Evolutionary conservation across 2,113 vertebrate genomes (phyloP).

Genomic region (Axis porcinus): DNA sequence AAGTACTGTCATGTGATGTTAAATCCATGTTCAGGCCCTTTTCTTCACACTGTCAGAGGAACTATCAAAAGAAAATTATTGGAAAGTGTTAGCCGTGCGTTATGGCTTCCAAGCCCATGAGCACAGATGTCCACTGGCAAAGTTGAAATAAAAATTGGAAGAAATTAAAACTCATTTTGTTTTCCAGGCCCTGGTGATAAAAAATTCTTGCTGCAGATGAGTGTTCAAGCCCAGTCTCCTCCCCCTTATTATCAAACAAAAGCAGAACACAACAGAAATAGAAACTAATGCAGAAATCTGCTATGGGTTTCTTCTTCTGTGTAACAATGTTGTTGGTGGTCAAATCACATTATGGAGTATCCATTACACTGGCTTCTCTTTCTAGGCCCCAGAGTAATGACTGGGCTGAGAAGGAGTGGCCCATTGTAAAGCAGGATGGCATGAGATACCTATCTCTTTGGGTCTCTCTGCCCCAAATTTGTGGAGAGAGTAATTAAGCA

Average conservation of each 20-base stretch:
- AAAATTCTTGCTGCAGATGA: slow-evolving; percentile 72
- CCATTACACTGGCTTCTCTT: slow-evolving; percentile 46
- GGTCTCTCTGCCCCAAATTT: not conserved
- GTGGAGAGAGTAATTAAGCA: not conserved
- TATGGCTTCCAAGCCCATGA: slow-evolving; percentile 47
- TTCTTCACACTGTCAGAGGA: slow-evolving; percentile 29
- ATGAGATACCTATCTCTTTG: not conserved
- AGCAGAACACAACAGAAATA: slow-evolving; percentile 75
- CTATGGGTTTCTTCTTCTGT: slow-evolving; percentile 54
- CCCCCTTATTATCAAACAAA: slow-evolving; percentile 78
- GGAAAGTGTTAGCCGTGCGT: slow-evolving; percentile 67
- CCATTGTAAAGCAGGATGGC: not conserved
- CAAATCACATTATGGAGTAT: slow-evolving; percentile 26
- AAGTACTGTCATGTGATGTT: slow-evolving; percentile 36
- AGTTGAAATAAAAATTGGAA: slow-evolving; percentile 77
- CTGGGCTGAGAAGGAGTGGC: not conserved
- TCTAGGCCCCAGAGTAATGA: slow-evolving; percentile 20
- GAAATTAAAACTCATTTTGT: slow-evolving; percentile 73
- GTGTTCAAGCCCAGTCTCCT: slow-evolving; percentile 50
- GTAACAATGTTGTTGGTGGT: slow-evolving; percentile 61
- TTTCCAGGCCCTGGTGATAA: slow-evolving; percentile 61
- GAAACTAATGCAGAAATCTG: slow-evolving; percentile 65
- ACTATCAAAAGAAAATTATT: slow-evolving; percentile 61
- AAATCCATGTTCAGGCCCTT: not conserved
- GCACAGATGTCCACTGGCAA: slow-evolving; percentile 80